Evolutionary conservation across 2,797 vertebrate genomes (phyloP), one percentile per base, ranked within the genome.

Genomic region (Urosaurus nigricauda): DNA sequence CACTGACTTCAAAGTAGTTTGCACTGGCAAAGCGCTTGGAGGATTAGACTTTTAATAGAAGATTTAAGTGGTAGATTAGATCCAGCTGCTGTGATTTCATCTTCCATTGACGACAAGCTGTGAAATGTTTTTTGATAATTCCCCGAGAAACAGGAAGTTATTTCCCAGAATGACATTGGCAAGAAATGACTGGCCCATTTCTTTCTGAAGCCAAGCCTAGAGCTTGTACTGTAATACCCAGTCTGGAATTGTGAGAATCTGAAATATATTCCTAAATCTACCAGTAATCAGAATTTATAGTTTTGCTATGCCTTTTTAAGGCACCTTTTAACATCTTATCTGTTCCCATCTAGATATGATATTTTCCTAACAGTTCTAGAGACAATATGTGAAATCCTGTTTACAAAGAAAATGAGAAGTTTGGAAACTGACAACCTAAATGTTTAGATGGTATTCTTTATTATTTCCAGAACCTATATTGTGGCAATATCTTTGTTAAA

Each of bases 41-140:
- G 58, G 84, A 89, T 89, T 89, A 81, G 83, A 68, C 68, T 81
- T 78, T 65, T 89, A 89, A 89, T 89, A 81, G 88, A 89, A 81
- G 83, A 81, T 89, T 85, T 89, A 85, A 89, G 78, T 74, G 84
- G 56, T 68, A 75, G 83, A 89, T 89, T 85, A 89, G 78, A 89
- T 85, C 77, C 58, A 71, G 77, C 7, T 6, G 83, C 77, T 89
- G 78, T 29, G 88, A 89, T 89, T 89, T 75, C 88, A 75, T 85
- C 83, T 85, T 81, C n/a, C 16, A 65, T 32, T 65, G 83, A 80
- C 51, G 70, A 63, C 17, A 40, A 81, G 79, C 70, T 81, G 83
- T 74, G 40, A 73, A 87, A 70, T 86, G 43, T 79, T 68, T 79
- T 84, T 86, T 79, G 29, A 85, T 89, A 85, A 85, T 65, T 51